Evolutionary conservation across 2,888 invertebrate species (phyloP).

Genomic region (Dimorphilus gyrociliatus): DNA sequence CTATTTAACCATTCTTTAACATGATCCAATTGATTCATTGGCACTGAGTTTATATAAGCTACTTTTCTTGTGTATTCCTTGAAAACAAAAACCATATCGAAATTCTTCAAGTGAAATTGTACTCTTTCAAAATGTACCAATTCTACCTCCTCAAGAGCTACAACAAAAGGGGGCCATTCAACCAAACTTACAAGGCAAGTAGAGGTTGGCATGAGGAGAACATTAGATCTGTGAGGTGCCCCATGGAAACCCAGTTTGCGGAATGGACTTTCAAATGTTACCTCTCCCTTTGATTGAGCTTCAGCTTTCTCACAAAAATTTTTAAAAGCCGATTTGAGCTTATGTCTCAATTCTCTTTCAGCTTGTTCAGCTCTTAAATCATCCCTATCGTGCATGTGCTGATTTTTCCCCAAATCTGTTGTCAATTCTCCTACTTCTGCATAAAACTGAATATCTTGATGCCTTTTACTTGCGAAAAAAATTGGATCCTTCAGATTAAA

Average conservation of each 20-base stretch:
- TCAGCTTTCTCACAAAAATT: slow-evolving; percentile 95
- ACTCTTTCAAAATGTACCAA: slow-evolving; percentile 97
- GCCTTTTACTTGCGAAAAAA: slow-evolving; percentile 98
- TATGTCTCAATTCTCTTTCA: slow-evolving; percentile 85
- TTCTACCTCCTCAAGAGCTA: slow-evolving; percentile 90
- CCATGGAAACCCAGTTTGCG: slow-evolving; percentile 94
- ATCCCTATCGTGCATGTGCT: slow-evolving; percentile 98
- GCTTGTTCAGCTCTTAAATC: slow-evolving; percentile 97
- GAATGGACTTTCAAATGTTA: slow-evolving; percentile 98
- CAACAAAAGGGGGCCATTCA: slow-evolving; percentile 98
- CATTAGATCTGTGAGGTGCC: slow-evolving; percentile 87
- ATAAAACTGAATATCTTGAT: slow-evolving; percentile 96
- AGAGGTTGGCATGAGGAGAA: slow-evolving; percentile 86
- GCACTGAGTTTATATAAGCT: slow-evolving; percentile 95
- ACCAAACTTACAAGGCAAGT: slow-evolving; percentile 92
- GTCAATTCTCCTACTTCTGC: slow-evolving; percentile 99
- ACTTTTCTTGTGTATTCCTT: slow-evolving; percentile 89
- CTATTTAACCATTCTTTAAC: slow-evolving; percentile 97
- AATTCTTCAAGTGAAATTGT: slow-evolving; percentile 93
- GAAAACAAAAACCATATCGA: slow-evolving; percentile 98
- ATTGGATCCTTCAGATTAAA: slow-evolving; percentile 96
- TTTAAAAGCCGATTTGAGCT: slow-evolving; percentile 90
- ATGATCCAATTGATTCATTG: slow-evolving; percentile 96
- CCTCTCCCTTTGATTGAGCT: slow-evolving; percentile 80
- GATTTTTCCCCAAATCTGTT: slow-evolving; percentile 96